phyloP scores from a whole-genome alignment of 2,797 vertebrate genomes.

The Muscicapa comitata region DNA sequence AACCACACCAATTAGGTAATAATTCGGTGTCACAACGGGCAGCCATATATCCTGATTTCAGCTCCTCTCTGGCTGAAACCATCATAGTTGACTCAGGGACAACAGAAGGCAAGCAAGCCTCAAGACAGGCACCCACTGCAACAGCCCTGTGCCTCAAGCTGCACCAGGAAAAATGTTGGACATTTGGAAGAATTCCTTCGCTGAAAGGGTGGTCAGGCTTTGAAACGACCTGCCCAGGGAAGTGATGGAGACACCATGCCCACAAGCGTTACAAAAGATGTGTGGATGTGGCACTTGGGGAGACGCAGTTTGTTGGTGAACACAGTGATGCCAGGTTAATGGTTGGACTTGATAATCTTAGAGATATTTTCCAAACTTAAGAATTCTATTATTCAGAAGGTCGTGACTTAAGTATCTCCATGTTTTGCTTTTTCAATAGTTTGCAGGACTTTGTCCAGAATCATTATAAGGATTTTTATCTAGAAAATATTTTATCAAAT shows the following conservation, averaged over 20 bases:
- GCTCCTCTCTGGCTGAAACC: background rate
- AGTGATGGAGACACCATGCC: background rate
- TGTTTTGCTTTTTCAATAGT: background rate
- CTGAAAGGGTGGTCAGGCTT: background rate
- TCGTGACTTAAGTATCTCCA: background rate
- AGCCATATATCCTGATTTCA: background rate
- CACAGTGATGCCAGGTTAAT: background rate
- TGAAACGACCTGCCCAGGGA: background rate
- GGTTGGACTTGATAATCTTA: background rate
- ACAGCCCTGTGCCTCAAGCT: background rate
- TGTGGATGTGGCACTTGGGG: background rate
- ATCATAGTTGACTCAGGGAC: background rate
- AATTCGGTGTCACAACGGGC: rapidly evolving
- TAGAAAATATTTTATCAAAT: slow-evolving; percentile 50
- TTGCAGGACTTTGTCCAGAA: background rate
- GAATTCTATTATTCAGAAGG: background rate
- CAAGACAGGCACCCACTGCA: background rate
- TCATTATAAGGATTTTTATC: background rate
- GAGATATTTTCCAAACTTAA: background rate
- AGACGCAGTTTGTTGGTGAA: background rate
- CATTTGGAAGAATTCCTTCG: background rate
- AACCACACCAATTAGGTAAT: background rate
- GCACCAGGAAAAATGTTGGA: background rate
- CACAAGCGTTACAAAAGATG: background rate
- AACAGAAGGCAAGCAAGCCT: background rate